Conservation (phyloP, 2,888 invertebrate genomes). For the Galeruca laticollis region DNA sequence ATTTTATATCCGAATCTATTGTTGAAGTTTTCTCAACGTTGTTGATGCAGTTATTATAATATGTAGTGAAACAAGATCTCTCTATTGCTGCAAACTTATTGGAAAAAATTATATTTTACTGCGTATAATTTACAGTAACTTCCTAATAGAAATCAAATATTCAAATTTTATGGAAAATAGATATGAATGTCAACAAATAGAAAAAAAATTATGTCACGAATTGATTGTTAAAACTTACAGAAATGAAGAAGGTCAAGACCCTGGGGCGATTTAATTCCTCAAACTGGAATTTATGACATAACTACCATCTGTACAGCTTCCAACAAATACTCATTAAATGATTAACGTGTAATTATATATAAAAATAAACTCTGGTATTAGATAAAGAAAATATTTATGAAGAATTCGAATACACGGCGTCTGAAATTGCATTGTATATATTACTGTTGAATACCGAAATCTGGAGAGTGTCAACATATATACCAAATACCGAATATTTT, state of each 20-base stretch:
- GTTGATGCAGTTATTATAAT: too few species aligned
- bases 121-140: neutral
- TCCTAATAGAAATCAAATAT: neutral
- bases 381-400: too few species aligned
- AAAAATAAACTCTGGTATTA: too few species aligned
- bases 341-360: neutral
- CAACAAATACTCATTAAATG: neutral
- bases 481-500: too few species aligned
- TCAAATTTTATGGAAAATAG: neutral
- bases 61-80: too few species aligned
- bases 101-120: neutral
- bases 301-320: neutral
- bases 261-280: neutral
- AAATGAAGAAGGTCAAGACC: constrained; percentile 1
- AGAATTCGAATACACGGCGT: too few species aligned
- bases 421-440: too few species aligned
- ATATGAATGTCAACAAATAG: neutral
- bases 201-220: constrained; percentile 3
- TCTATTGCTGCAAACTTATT: too few species aligned
- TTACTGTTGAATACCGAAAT: too few species aligned
- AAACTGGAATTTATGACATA: neutral
- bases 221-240: constrained; percentile 5
- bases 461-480: too few species aligned
- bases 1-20: too few species aligned
- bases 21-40: too few species aligned